These are phyloP conservation scores for Chromoteleia sp. DNA, from an alignment of 2,888 invertebrate species.

Conservation along the genomic window DNA sequence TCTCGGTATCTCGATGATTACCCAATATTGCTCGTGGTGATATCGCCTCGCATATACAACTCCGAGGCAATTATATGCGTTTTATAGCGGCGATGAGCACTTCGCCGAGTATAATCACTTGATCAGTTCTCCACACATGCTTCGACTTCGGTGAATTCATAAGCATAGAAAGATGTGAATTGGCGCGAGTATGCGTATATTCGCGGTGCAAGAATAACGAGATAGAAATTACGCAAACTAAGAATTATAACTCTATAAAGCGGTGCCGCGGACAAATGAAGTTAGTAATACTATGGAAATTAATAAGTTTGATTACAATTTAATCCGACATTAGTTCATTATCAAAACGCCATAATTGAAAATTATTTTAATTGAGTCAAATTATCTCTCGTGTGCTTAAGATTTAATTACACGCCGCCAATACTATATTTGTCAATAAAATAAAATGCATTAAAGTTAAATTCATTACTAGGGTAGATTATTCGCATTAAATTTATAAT, in stretches of 20 bases:
- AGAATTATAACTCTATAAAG: slow-evolving; percentile 63
- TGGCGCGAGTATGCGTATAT: slow-evolving; percentile 25
- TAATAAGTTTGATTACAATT: slow-evolving; percentile 44
- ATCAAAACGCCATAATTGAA: slow-evolving; percentile 32
- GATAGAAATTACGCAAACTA: slow-evolving; percentile 53
- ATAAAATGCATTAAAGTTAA: not conserved
- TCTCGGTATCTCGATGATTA: slow-evolving; percentile 68
- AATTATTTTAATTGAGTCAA: slow-evolving; percentile 32
- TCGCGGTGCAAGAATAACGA: slow-evolving; percentile 52
- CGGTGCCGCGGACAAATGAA: slow-evolving; percentile 8
- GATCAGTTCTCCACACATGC: slow-evolving; percentile 72
- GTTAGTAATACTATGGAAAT: slow-evolving; percentile 32
- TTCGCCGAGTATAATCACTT: slow-evolving; percentile 74
- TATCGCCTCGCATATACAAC: slow-evolving; percentile 70
- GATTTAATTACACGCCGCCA: slow-evolving; percentile 6
- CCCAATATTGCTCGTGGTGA: slow-evolving; percentile 68
- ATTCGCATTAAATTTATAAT: slow-evolving; percentile 22
- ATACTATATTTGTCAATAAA: not conserved
- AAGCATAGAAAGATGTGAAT: slow-evolving; percentile 50
- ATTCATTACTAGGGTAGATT: slow-evolving; percentile 4
- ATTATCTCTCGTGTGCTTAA: slow-evolving; percentile 30
- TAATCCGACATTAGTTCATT: slow-evolving; percentile 14
- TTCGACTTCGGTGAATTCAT: slow-evolving; percentile 48
- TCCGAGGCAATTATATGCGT: slow-evolving; percentile 79
- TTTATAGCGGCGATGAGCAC: slow-evolving; percentile 76